Conservation (phyloP, 2,797 vertebrate species). For the Sebastolobus alascanus region DNA sequence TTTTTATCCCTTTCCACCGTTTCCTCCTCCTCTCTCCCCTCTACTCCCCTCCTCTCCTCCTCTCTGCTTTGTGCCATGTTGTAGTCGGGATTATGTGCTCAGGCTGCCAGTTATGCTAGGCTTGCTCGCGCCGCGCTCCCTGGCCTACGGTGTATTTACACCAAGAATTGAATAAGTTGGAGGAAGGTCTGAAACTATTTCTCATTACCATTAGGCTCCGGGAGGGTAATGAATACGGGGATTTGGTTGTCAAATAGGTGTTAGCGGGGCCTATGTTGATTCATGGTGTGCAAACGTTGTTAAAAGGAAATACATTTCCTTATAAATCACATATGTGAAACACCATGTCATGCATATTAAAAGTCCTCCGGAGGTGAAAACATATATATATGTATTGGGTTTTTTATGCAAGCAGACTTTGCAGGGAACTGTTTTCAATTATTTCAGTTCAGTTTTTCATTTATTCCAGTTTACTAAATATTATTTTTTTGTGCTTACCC, state of each 20-base stretch:
- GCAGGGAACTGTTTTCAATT: not conserved
- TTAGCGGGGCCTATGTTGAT: slow-evolving; percentile 13
- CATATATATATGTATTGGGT: not conserved
- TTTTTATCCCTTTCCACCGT: slow-evolving; percentile 5
- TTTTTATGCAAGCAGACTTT: not conserved
- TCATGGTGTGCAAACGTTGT: slow-evolving; percentile 25
- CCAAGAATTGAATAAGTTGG: slow-evolving; percentile 46
- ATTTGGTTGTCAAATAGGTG: slow-evolving; percentile 50
- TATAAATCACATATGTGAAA: not conserved
- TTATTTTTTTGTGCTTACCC: not conserved
- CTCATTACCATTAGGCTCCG: slow-evolving; percentile 38
- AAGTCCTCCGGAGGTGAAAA: not conserved
- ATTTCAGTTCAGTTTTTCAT: not conserved
- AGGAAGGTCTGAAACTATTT: slow-evolving; percentile 51
- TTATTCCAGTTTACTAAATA: not conserved
- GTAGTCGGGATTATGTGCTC: slow-evolving; percentile 71
- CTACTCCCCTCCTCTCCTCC: slow-evolving; percentile 29
- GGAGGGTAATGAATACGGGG: slow-evolving; percentile 32
- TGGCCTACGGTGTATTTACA: slow-evolving; percentile 53
- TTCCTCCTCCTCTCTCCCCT: slow-evolving; percentile 3
- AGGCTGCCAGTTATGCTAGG: slow-evolving; percentile 60
- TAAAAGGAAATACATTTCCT: not conserved
- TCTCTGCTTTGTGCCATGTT: slow-evolving; percentile 54
- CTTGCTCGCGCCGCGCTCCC: slow-evolving; percentile 24
- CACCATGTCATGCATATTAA: not conserved